Evolutionary conservation across 2,888 invertebrate genomes (phyloP).

Genomic region (Drosophila fulvimacula): DNA sequence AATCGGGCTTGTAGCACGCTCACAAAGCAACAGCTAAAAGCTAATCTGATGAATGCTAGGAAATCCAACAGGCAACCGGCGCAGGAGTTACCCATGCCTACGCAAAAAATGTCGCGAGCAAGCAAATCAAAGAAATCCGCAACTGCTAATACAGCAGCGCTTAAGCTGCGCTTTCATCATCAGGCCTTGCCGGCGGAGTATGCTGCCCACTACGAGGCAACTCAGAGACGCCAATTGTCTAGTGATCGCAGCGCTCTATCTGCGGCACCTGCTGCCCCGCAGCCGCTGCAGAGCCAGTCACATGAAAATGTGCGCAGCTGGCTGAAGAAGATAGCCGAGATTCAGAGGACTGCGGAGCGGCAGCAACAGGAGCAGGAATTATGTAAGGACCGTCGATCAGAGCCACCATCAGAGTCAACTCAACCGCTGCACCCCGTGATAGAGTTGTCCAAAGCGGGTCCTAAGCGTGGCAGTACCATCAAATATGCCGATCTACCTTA

Average conservation of each 20-base stretch:
- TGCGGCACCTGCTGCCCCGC: conserved; percentile 81
- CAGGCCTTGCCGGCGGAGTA: conserved; percentile 92
- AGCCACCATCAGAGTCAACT: neutral
- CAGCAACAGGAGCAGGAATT: conserved; percentile 57
- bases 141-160: conserved; percentile 85
- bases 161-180: conserved; percentile 92
- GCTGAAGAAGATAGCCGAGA: conserved; percentile 90
- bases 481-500: conserved; percentile 94
- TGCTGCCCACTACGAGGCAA: conserved; percentile 91
- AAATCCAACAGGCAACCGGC: conserved; percentile 35
- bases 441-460: conserved; percentile 61
- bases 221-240: conserved; percentile 86
- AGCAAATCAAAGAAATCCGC: conserved; percentile 55
- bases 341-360: conserved; percentile 86
- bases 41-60: conserved; percentile 76
- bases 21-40: conserved; percentile 82
- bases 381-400: conserved; percentile 11
- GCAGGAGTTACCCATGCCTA: conserved; percentile 19
- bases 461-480: conserved; percentile 85
- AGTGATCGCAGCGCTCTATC: conserved; percentile 34
- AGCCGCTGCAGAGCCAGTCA: conserved; percentile 84
- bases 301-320: conserved; percentile 90
- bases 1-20: conserved; percentile 73
- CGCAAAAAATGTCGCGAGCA: conserved; percentile 30
- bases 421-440: neutral